Percentiles rank a stretch among this genome's conserved stretches.
These are phyloP conservation scores for Eubasilissa regina DNA, from an alignment of 1,140 invertebrate genomes.

Conservation along the genomic window DNA sequence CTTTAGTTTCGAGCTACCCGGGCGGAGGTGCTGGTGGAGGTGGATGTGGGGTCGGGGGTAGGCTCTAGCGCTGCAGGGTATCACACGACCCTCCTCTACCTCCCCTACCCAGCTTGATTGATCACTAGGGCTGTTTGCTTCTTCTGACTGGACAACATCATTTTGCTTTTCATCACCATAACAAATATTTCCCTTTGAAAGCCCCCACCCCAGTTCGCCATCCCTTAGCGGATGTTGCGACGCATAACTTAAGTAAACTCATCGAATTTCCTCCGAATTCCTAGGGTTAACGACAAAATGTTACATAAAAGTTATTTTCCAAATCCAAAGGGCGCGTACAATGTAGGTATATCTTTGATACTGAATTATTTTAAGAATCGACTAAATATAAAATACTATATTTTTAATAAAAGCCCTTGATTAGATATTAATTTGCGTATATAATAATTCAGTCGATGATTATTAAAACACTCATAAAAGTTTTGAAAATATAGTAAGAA, in stretches of 20 bases:
- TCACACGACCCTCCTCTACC: background rate
- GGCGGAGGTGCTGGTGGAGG: too few relatives aligned
- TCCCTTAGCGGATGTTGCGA: conserved; percentile 2
- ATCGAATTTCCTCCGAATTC: too few relatives aligned
- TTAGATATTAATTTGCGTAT: too few relatives aligned
- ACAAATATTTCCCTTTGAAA: conserved; percentile 22
- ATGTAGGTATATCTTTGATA: background rate
- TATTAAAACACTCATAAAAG: too few relatives aligned
- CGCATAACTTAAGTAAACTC: background rate
- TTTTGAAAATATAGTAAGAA: too few relatives aligned
- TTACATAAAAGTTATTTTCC: background rate
- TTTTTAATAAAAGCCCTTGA: too few relatives aligned
- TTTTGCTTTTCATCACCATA: conserved; percentile 25
- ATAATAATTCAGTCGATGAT: too few relatives aligned
- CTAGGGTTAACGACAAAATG: too few relatives aligned
- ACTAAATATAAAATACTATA: background rate
- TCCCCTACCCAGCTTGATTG: conserved; percentile 7
- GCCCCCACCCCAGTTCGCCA: background rate
- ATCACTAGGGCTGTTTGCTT: conserved; percentile 24
- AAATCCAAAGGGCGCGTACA: background rate
- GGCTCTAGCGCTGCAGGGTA: background rate
- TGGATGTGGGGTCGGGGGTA: too few relatives aligned
- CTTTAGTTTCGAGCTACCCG: background rate
- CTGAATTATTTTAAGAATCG: background rate
- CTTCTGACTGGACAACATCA: conserved; percentile 31